Evolutionary conservation across 2,797 vertebrate genomes (phyloP).

Genomic region (Eospalax fontanierii): DNA sequence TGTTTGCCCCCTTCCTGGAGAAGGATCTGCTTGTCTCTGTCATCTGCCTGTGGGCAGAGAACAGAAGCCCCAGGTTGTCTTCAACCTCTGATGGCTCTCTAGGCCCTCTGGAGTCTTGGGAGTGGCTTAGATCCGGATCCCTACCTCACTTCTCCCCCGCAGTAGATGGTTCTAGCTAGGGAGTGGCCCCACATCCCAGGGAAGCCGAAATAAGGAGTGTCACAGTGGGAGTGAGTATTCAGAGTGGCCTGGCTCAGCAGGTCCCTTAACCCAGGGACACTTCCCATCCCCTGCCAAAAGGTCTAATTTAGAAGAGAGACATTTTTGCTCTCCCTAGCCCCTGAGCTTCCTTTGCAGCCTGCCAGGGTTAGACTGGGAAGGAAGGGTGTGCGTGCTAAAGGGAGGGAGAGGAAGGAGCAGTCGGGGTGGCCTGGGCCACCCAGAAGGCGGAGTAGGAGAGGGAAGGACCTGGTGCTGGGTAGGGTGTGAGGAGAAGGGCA

Average conservation of each 20-base stretch:
- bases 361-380: neutral
- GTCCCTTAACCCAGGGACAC: neutral
- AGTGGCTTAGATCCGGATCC: neutral
- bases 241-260: neutral
- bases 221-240: neutral
- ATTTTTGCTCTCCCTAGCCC: neutral
- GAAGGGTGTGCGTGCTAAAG: neutral
- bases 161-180: neutral
- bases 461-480: neutral
- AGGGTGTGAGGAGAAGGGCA: fast-evolving
- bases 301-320: neutral
- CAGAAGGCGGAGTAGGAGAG: neutral
- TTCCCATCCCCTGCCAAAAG: no score
- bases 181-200: neutral
- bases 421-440: neutral
- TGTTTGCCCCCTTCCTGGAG: neutral
- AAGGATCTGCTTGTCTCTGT: neutral
- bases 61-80: neutral
- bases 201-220: neutral
- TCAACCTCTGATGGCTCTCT: neutral
- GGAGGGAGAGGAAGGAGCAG: neutral
- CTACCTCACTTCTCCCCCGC: neutral
- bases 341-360: neutral
- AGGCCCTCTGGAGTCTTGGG: neutral
- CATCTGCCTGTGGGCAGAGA: neutral